Conservation (phyloP, 2,797 vertebrate genomes). For the Pelobates cultripes region DNA sequence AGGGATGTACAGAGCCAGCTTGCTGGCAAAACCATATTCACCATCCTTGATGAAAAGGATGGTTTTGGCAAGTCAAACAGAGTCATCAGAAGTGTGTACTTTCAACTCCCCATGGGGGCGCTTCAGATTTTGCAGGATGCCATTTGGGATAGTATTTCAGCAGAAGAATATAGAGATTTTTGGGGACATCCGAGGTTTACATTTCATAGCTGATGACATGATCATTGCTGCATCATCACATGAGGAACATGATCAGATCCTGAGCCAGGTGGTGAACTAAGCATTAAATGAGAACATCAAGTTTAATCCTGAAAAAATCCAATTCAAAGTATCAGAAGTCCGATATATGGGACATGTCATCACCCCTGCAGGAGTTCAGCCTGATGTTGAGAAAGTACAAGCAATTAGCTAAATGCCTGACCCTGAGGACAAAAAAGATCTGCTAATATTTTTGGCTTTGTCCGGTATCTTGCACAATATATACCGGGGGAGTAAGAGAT, state of each 20-base stretch:
- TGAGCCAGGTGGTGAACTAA: conserved; percentile 30
- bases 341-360: conserved; percentile 55
- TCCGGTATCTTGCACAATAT: conserved; percentile 17
- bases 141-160: conserved; percentile 51
- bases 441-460: neutral
- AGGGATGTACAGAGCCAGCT: conserved; percentile 4
- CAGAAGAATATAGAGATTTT: conserved; percentile 53
- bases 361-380: conserved; percentile 15
- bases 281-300: conserved; percentile 22
- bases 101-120: conserved; percentile 12
- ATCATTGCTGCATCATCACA: conserved; percentile 8
- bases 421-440: conserved; percentile 30
- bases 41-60: neutral
- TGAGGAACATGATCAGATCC: conserved; percentile 12
- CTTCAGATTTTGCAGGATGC: neutral
- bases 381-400: conserved; percentile 21
- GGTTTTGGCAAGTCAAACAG: conserved; percentile 18
- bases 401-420: conserved; percentile 39
- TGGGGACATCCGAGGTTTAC: neutral
- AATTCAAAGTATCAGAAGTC: conserved; percentile 35
- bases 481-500: conserved; percentile 30
- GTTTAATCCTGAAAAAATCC: conserved; percentile 36
- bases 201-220: conserved; percentile 16
- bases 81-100: neutral
- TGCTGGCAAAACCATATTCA: neutral